Evolutionary conservation across 2,113 vertebrate species (phyloP).

Genomic region (Zosterops borbonicus): DNA sequence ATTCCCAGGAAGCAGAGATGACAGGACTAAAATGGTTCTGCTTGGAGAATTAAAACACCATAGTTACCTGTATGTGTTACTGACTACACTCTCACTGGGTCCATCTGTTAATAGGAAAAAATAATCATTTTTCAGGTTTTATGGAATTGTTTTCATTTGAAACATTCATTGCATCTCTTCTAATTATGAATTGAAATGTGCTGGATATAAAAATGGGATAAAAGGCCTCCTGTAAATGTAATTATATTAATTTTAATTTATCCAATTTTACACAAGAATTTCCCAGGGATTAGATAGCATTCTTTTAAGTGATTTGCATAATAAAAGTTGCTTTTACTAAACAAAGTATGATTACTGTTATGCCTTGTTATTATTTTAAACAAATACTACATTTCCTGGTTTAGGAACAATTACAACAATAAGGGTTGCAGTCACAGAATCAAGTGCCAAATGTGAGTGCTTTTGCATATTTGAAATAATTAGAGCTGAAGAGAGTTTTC

Average conservation of each 20-base stretch:
- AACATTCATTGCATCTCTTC: background rate
- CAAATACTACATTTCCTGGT: background rate
- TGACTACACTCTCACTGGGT: background rate
- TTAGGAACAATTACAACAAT: background rate
- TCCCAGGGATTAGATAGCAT: slow-evolving; percentile 53
- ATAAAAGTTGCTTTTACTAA: slow-evolving; percentile 46
- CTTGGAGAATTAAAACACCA: background rate
- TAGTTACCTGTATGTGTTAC: background rate
- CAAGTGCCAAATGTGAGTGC: background rate
- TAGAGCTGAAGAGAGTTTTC: background rate
- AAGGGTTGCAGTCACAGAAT: background rate
- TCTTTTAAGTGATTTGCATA: slow-evolving; percentile 61
- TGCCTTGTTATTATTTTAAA: slow-evolving; percentile 43
- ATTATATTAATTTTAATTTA: background rate
- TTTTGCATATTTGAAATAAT: background rate
- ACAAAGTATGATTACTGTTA: slow-evolving; percentile 44
- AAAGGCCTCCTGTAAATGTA: background rate
- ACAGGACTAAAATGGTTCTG: background rate
- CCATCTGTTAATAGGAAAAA: background rate
- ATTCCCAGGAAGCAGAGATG: background rate
- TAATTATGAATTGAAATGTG: background rate
- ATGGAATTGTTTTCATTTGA: background rate
- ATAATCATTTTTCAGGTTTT: background rate
- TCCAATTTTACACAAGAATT: slow-evolving; percentile 29
- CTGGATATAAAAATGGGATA: background rate